Evolutionary conservation across 2,113 vertebrate genomes (phyloP).

Genomic region (Dascyllus trimaculatus): DNA sequence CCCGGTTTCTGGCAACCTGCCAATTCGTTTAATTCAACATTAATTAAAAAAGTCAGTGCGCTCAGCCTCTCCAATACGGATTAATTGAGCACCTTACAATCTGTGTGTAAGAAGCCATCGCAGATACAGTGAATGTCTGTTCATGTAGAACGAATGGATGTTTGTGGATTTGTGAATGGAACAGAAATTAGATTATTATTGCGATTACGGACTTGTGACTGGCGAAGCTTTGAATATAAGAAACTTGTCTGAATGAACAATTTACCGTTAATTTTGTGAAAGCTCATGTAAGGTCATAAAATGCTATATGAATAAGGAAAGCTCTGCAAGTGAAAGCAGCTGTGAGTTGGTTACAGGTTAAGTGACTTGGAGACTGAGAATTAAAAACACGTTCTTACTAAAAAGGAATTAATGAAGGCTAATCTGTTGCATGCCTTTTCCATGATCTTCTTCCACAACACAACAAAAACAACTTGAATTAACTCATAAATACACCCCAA

Average conservation of each 20-base stretch:
- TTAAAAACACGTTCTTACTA: conserved; percentile 48
- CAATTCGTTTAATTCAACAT: conserved; percentile 83
- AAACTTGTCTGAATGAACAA: conserved; percentile 15
- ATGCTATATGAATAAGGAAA: conserved; percentile 5
- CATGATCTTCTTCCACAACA: conserved; percentile 33
- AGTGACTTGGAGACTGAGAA: conserved; percentile 60
- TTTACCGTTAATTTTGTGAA: conserved; percentile 18
- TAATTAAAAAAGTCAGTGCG: conserved; percentile 79
- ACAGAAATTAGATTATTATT: conserved; percentile 30
- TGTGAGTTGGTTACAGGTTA: conserved; percentile 41
- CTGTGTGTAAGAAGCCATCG: conserved; percentile 60
- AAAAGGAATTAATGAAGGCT: conserved; percentile 51
- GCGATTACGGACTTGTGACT: conserved; percentile 37
- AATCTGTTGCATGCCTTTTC: conserved; percentile 43
- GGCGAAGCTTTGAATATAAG: conserved; percentile 21
- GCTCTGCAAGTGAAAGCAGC: conserved; percentile 36
- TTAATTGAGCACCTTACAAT: conserved; percentile 81
- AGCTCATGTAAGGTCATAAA: conserved; percentile 7
- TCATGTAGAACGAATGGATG: conserved; percentile 63
- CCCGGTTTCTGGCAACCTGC: conserved; percentile 79
- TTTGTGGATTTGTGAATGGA: conserved; percentile 60
- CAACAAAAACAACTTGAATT: conserved; percentile 19
- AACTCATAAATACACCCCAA: background rate
- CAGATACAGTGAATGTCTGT: conserved; percentile 54
- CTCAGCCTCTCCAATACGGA: conserved; percentile 78